Evolutionary conservation across 2,888 invertebrate genomes (phyloP).

Genomic region (Thumatha senex): DNA sequence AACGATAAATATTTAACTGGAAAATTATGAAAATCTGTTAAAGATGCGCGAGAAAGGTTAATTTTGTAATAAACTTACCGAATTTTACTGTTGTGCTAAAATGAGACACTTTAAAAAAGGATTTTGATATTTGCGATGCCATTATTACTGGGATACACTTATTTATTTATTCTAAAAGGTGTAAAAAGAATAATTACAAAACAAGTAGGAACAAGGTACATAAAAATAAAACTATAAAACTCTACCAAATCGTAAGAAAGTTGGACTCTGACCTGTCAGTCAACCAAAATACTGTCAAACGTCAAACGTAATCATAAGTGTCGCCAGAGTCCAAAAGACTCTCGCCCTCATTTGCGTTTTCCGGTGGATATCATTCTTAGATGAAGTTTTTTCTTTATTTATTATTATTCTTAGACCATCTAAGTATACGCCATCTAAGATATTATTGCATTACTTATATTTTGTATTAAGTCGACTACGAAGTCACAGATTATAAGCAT

Average conservation of each 20-base stretch:
- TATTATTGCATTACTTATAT: too few relatives aligned
- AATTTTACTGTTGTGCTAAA: constrained; percentile 68
- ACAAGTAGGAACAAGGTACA: constrained; percentile 47
- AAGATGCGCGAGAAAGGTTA: not conserved
- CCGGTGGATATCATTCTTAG: too few relatives aligned
- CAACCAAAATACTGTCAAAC: constrained; percentile 22
- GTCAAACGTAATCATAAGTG: not conserved
- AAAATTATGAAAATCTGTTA: not conserved
- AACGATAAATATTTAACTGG: not conserved
- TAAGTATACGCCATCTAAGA: too few relatives aligned
- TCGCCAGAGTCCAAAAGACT: not conserved
- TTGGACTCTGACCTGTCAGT: constrained; percentile 76
- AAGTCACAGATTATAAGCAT: too few relatives aligned
- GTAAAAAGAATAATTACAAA: constrained; percentile 35
- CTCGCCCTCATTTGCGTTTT: too few relatives aligned
- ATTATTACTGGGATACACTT: constrained; percentile 47
- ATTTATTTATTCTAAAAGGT: constrained; percentile 15
- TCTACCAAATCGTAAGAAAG: constrained; percentile 40
- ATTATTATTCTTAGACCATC: too few relatives aligned
- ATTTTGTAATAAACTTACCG: constrained; percentile 50
- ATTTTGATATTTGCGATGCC: constrained; percentile 77
- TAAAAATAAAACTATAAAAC: constrained; percentile 50
- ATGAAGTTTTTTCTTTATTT: too few relatives aligned
- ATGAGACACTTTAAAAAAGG: constrained; percentile 65
- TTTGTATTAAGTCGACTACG: too few relatives aligned